Evolutionary conservation across 92 coral and sea anemone genomes (phyloP).

Genomic region (Porites evermanni): DNA sequence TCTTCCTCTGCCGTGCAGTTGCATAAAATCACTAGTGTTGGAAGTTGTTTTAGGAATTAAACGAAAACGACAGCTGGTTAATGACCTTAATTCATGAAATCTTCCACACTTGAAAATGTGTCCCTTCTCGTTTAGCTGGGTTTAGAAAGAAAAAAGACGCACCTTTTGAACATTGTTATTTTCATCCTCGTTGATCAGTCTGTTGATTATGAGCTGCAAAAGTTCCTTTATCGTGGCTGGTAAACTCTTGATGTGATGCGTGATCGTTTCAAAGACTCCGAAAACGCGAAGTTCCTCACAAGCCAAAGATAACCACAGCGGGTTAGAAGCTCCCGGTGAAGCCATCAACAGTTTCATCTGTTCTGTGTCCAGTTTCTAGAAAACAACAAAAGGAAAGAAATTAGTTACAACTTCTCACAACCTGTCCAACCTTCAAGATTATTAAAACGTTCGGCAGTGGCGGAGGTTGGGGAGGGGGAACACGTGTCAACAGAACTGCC

Average conservation of each 20-base stretch:
- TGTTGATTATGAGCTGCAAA: slow-evolving; percentile 71
- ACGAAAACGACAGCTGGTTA: too few relatives aligned
- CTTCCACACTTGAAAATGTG: too few relatives aligned
- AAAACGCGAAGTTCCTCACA: slow-evolving; percentile 87
- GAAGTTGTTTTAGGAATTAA: too few relatives aligned
- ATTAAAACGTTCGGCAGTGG: too few relatives aligned
- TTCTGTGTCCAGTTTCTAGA: slow-evolving; percentile 76
- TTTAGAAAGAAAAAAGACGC: not conserved
- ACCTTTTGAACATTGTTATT: slow-evolving; percentile 73
- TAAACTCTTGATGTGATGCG: slow-evolving; percentile 71
- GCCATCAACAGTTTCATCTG: slow-evolving; percentile 68
- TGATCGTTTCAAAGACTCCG: slow-evolving; percentile 86
- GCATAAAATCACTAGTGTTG: too few relatives aligned
- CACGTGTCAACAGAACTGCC: not conserved
- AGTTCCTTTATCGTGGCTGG: slow-evolving; percentile 69
- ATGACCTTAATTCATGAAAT: too few relatives aligned
- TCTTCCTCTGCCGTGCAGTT: too few relatives aligned
- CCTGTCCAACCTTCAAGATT: not conserved
- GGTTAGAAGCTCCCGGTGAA: slow-evolving; percentile 69
- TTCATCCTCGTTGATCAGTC: slow-evolving; percentile 75
- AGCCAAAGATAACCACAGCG: slow-evolving; percentile 77
- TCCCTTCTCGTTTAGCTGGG: too few relatives aligned
- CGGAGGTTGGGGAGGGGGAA: not conserved
- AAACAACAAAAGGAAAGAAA: not conserved
- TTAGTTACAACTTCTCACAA: not conserved